Base-by-base conservation (phyloP, 1,140 invertebrate species). In the Neoseiulus cucumeris region DNA sequence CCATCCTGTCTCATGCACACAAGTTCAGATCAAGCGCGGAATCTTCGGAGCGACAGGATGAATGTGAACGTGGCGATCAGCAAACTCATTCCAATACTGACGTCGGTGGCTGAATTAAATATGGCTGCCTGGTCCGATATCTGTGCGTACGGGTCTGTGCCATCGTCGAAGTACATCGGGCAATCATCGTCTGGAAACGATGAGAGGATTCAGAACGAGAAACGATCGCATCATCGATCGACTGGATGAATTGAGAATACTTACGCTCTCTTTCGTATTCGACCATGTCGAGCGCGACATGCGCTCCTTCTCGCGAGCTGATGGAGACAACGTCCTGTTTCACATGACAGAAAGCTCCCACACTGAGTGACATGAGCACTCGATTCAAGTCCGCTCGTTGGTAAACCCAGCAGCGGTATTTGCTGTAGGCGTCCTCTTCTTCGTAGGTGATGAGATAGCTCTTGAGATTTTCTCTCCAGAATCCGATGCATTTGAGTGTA, bases 371-470 rank as follows among this genome's bases (percentile, higher is more conserved):
- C 86, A 92, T 87, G 1, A 89, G 76, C 20, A 93, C 81, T 67
- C 85, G 80, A 72, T 95, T 96, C 68, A 95, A 82, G 81, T 95
- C 92, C 28, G 89, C 84, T 71, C 93, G 81, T 74, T 95, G 91
- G 78, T 96, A 98, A 72, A 83, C 91, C 93, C 93, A 98, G 74
- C 93, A 98, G 70, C 91, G 82, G 75, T 95, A 98, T 75, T 86
- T 90, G 17, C 90, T 94, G 70, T 91, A 88, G 0, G 93, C 87
- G 81, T 98, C 93, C 68, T 95, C 79, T 73, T 92, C 89, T 75
- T 97, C 92, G 74, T 89, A 96, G 0, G 94, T 98, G 67, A 97
- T 90, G 1, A 98, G 76, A 78, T 96, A 97, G 0, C 92, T 97
- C 75, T 89, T 92, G 0, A 96, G 80, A 81, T 97, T 96, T 75